phyloP scores from a whole-genome alignment of 64 coral and sea anemone genomes.

The Pocillopora verrucosa region DNA sequence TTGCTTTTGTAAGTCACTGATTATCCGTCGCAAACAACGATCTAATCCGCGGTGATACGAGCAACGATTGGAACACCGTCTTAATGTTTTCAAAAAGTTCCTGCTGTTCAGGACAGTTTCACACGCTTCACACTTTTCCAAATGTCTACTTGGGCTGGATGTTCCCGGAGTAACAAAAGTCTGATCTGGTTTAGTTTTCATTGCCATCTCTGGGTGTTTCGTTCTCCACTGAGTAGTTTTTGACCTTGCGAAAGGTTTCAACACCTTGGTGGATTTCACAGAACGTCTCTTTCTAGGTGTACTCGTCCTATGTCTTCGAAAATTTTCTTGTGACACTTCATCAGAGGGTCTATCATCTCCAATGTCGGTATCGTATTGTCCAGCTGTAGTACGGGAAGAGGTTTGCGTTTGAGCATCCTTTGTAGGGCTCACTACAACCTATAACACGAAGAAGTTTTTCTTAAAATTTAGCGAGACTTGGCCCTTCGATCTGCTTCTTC shows the following conservation, averaged over 20 bases:
- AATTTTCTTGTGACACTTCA: background rate
- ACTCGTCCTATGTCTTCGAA: background rate
- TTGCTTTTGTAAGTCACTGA: background rate
- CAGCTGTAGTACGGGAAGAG: background rate
- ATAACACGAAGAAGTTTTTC: background rate
- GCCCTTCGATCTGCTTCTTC: too few species aligned
- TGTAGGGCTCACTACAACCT: background rate
- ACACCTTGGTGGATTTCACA: background rate
- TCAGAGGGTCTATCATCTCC: background rate
- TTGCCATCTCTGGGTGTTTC: background rate
- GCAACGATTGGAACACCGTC: background rate
- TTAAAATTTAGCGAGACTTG: background rate
- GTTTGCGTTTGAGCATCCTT: conserved; percentile 15
- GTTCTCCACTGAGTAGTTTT: background rate
- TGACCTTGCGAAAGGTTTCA: background rate
- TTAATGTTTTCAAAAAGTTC: conserved; percentile 8
- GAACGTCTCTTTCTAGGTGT: background rate
- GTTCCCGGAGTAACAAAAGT: background rate
- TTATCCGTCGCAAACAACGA: background rate
- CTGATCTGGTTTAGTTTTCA: background rate
- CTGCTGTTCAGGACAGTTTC: conserved; percentile 15
- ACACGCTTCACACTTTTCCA: background rate
- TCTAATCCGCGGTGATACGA: background rate
- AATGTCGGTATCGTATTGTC: background rate
- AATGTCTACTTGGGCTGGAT: background rate